Conservation (phyloP, 1,140 invertebrate genomes). For the Microplitis mediator region DNA sequence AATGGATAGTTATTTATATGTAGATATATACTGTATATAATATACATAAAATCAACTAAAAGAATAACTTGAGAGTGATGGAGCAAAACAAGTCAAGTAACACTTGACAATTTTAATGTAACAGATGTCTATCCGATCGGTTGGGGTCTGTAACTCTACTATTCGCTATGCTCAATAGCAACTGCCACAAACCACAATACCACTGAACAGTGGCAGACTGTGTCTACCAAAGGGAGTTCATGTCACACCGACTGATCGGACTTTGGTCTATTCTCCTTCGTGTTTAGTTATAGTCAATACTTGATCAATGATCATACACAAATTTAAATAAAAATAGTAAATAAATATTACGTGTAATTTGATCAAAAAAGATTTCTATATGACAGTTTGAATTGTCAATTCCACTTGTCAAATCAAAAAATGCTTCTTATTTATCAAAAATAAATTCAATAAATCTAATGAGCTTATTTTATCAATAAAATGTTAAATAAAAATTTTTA, state of each 20-base stretch:
- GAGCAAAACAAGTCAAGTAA: neutral
- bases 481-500: no score
- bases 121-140: conserved; percentile 14
- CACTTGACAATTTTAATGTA: conserved; percentile 10
- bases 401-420: no score
- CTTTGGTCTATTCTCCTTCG: neutral
- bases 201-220: conserved; percentile 18
- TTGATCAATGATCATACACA: neutral
- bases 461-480: no score
- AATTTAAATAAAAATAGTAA: no score
- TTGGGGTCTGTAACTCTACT: neutral
- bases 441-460: no score
- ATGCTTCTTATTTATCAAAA: no score
- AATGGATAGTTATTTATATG: no score
- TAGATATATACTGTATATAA: no score
- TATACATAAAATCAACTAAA: no score
- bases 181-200: conserved; percentile 25
- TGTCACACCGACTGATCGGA: conserved; percentile 27
- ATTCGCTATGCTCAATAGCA: conserved; percentile 26
- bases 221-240: conserved; percentile 26
- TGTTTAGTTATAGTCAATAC: conserved; percentile 2
- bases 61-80: neutral
- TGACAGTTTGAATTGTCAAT: no score
- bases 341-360: no score
- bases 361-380: no score